phyloP scores from a whole-genome alignment of 2,113 vertebrate genomes.

The Sorex araneus region DNA sequence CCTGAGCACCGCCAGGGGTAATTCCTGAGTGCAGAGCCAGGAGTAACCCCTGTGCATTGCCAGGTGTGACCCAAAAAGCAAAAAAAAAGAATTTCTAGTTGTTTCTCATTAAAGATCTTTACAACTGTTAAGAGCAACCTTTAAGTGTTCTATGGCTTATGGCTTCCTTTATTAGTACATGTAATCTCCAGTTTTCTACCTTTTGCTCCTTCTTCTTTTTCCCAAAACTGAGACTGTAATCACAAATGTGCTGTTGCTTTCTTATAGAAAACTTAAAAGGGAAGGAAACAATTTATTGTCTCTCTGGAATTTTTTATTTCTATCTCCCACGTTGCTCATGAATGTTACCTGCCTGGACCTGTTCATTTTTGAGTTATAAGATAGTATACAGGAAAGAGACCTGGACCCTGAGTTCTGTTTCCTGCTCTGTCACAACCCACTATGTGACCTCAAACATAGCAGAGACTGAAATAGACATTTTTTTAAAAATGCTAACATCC shows the following conservation, averaged over 20 bases:
- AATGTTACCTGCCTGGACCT: not conserved
- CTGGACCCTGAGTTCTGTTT: not conserved
- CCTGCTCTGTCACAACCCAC: not conserved
- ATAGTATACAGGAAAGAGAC: constrained; percentile 2
- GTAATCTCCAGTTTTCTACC: constrained; percentile 28
- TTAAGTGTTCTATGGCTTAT: not conserved
- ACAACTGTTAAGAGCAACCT: constrained; percentile 24
- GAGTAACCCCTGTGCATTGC: no score
- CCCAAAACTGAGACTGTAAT: not conserved
- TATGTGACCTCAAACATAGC: not conserved
- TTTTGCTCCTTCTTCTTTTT: no score
- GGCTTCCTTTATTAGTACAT: constrained; percentile 13
- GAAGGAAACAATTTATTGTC: not conserved
- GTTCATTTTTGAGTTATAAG: constrained; percentile 44
- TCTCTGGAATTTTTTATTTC: constrained; percentile 20
- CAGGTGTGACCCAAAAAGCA: no score
- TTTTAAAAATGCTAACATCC: constrained; percentile 54
- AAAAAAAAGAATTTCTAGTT: no score
- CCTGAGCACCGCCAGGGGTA: no score
- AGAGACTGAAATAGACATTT: constrained; percentile 50
- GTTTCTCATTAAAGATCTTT: not conserved
- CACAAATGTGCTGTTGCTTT: not conserved
- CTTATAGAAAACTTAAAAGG: constrained; percentile 10
- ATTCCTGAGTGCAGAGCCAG: no score
- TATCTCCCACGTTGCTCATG: constrained; percentile 14